Percentiles rank a stretch among this genome's conserved stretches.
Evolutionary conservation across 1,140 invertebrate genomes (phyloP).

Genomic region (Hyles euphorbiae): DNA sequence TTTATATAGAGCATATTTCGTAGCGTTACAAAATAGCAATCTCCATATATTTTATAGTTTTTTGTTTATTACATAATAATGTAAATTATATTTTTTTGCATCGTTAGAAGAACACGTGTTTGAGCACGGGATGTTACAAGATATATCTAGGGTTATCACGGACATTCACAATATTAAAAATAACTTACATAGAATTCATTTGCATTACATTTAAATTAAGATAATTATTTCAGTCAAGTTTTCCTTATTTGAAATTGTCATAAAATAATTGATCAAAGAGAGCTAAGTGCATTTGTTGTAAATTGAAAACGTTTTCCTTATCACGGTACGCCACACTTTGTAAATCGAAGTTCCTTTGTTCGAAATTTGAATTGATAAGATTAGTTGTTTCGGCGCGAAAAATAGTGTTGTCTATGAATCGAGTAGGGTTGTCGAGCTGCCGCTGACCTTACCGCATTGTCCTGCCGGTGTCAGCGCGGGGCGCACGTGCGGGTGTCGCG

Average conservation of each 20-base stretch:
- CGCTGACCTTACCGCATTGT: slow-evolving; percentile 39
- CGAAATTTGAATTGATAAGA: background rate
- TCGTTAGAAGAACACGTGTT: background rate
- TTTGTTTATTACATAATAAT: slow-evolving; percentile 7
- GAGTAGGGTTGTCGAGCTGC: slow-evolving; percentile 3
- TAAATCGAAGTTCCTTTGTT: background rate
- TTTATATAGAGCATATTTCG: slow-evolving; percentile 24
- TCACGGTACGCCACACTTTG: no score
- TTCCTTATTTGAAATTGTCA: no score
- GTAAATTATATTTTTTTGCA: background rate
- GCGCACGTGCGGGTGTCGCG: slow-evolving; percentile 32
- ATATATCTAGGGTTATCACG: no score
- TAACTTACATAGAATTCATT: no score
- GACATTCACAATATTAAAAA: no score
- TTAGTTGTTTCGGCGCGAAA: background rate
- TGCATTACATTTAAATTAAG: no score
- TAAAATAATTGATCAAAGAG: no score
- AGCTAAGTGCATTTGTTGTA: no score
- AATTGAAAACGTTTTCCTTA: no score
- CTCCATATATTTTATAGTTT: background rate
- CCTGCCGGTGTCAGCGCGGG: slow-evolving; percentile 22
- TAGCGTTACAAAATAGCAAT: slow-evolving; percentile 24
- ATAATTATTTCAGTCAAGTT: no score
- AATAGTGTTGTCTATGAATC: slow-evolving; percentile 9
- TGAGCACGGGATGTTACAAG: no score